Evolutionary conservation across 2,113 vertebrate species (phyloP), one percentile per base, ranked within the genome.

Genomic region (Hippocampus comes): DNA sequence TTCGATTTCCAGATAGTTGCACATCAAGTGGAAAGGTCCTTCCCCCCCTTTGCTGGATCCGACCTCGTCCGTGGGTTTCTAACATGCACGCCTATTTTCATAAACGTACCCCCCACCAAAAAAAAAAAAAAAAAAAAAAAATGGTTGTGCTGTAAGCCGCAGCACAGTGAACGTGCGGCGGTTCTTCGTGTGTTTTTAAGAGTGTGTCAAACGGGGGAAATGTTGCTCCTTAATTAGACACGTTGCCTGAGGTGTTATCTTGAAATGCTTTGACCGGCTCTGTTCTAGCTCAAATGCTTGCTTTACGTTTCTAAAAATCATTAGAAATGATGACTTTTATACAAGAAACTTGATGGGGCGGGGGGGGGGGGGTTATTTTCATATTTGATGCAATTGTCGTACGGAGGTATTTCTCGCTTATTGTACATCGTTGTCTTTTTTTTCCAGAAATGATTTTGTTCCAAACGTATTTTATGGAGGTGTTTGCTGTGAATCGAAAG

Each of bases 401-500:
- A 83, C 84, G 87, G 88, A 78, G 77, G 83, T 85, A 88, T 77
- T 79, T 85, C 67, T 77, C 77, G 73, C 75, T 86, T 86, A 82
- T 79, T 88, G 82, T 86, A 88, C 66, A 89, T 82, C 77, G 84
- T 87, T 77, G 71, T 83, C 72, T 83, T 89, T 86, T 87, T 15
- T 55, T n/a, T 23, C 15, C 74, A 87, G 78, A 91, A 82, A 64
- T 93, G 87, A 61, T 94, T 95, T 93, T 93, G 94, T 95, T 85
- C 84, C 88, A 91, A 90, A 93, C 93, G 93, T 94, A 89, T 93
- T 93, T 14, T 91, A 93, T 90, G 87, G 90, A 94, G 90, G 93
- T 92, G 94, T 94, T 94, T 92, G 91, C 92, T 94, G 95, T 97
- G 94, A 91, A 90, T 91, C 87, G 91, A 90, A 11, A 90, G 90